Percentiles rank a stretch among this genome's conserved stretches.
These are phyloP conservation scores for Blastobasis lacticolella DNA, from an alignment of 2,888 invertebrate genomes.

Conservation along the genomic window DNA sequence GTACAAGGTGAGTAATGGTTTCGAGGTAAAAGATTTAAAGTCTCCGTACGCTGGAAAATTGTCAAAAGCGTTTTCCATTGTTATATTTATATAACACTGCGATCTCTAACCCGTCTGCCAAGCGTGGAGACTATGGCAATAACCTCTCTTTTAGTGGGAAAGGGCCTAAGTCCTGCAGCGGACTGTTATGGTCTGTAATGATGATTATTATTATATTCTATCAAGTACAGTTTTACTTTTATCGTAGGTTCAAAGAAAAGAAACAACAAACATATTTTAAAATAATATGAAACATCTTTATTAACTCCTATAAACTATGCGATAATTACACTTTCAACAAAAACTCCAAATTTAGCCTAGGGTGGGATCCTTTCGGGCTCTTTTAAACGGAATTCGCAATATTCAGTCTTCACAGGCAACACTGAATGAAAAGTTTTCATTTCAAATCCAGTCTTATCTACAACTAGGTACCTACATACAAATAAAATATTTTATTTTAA, in stretches of 20 bases:
- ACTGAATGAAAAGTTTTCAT: constrained; percentile 31
- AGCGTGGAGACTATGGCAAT: too few species aligned
- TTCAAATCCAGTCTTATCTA: constrained; percentile 13
- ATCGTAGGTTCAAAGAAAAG: neutral
- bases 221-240: too few species aligned
- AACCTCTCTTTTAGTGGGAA: too few species aligned
- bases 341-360: constrained; percentile 38
- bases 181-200: too few species aligned
- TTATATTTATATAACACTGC: too few species aligned
- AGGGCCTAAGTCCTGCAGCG: too few species aligned
- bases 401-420: constrained; percentile 57
- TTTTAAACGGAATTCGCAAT: constrained; percentile 21
- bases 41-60: too few species aligned
- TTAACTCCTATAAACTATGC: constrained; percentile 39
- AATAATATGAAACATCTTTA: constrained; percentile 48
- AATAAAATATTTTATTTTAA: neutral
- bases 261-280: constrained; percentile 14
- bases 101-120: too few species aligned
- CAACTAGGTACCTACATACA: constrained; percentile 10
- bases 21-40: too few species aligned
- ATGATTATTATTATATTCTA: too few species aligned
- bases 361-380: constrained; percentile 55
- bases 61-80: too few species aligned
- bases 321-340: constrained; percentile 39
- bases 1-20: too few species aligned